These are phyloP conservation scores for Cricetomys ansorgei DNA, from an alignment of 2,113 vertebrate species.

Conservation along the genomic window DNA sequence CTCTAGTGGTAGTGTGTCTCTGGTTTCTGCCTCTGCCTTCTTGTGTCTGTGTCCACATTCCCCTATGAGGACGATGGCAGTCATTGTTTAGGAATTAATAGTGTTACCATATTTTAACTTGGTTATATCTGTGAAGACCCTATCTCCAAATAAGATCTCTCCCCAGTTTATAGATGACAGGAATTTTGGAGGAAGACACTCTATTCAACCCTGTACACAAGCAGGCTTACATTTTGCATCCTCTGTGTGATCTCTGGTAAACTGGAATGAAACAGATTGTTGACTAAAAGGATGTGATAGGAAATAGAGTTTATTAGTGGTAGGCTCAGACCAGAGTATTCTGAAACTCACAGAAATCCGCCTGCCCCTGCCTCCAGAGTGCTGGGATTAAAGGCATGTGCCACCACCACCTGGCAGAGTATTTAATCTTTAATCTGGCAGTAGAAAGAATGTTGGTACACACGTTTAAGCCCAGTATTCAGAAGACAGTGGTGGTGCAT, in stretches of 20 bases:
- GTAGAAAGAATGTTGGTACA: too few relatives aligned
- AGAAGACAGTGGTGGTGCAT: too few relatives aligned
- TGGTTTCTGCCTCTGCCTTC: neutral
- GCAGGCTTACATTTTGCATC: slow-evolving; percentile 22
- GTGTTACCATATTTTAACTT: neutral
- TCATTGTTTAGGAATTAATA: neutral
- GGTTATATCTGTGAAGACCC: slow-evolving; percentile 11
- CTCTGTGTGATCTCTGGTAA: slow-evolving; percentile 25
- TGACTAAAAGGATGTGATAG: slow-evolving; percentile 54
- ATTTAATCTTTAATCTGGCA: too few relatives aligned
- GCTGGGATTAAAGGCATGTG: too few relatives aligned
- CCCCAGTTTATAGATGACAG: neutral
- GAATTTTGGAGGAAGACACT: neutral
- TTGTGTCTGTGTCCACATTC: neutral
- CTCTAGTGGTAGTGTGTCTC: neutral
- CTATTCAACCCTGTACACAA: neutral
- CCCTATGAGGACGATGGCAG: neutral
- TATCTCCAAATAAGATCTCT: neutral
- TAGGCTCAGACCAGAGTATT: too few relatives aligned
- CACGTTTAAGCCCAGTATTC: too few relatives aligned
- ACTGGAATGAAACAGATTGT: slow-evolving; percentile 66
- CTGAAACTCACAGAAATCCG: too few relatives aligned
- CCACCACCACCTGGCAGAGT: too few relatives aligned
- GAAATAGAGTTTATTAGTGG: slow-evolving; percentile 57
- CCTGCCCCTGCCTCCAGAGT: too few relatives aligned